Evolutionary conservation across 2,797 vertebrate species (phyloP), one percentile per base, ranked within the genome.

Genomic region (Etheostoma perlongum): DNA sequence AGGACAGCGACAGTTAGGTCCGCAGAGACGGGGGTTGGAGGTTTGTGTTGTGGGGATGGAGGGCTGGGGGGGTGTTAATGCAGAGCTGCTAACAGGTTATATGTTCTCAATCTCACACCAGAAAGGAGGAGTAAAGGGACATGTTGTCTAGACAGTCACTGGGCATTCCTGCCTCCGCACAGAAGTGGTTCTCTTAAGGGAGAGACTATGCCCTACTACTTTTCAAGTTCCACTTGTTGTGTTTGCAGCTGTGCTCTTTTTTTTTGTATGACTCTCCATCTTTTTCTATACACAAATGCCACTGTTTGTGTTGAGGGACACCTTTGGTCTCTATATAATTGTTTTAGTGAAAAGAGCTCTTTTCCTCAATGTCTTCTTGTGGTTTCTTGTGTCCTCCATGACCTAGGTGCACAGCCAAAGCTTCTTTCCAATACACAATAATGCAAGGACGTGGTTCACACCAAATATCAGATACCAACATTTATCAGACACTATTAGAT

Each of bases 41-140:
- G 87, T 47, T 62, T 68, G 76, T 76, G 83, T 79, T 68, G 78
- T 57, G 72, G 61, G 78, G 65, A 73, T 14, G 52, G 51, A 70
- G 64, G 78, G 52, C 72, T 74, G 83, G 54, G 75, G 82, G 82
- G 86, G 91, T 91, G 92, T 90, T 86, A 94, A 95, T 92, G 91
- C 83, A 85, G 82, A 87, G 81, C 90, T 85, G 92, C 79, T 89
- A 84, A 91, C 92, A 85, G 84, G 77, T 67, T 74, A 19, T 65
- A 75, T 90, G 91, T 90, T 88, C 86, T 76, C 89, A 87, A 88
- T 91, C 87, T 93, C 87, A 79, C 92, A 86, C 88, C 78, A 85
- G 23, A 48, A 78, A 76, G 70, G 76, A 82, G 76, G 90, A 73
- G 82, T 65, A 42, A 76, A 77, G 71, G 78, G 78, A 79, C 79